Conservation (phyloP, 2,888 invertebrate species). For the Aricia artaxerxes region DNA sequence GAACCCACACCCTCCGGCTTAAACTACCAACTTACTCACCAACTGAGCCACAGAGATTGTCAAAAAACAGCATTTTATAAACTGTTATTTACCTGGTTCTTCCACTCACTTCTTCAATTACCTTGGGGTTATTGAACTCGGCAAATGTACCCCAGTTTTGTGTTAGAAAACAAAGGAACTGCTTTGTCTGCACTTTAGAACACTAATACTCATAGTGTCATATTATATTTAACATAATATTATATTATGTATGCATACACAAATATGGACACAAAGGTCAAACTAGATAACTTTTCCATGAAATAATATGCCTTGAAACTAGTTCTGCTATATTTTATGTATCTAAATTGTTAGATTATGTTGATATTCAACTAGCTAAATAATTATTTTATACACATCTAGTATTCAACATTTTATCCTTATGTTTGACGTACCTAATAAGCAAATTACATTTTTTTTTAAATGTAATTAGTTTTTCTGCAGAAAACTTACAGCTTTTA, state of each 20-base stretch:
- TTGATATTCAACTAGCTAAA: background rate
- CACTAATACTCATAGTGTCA: background rate
- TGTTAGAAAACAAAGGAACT: slow-evolving; percentile 5
- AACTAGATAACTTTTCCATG: background rate
- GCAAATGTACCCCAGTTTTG: background rate
- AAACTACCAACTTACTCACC: too few relatives aligned
- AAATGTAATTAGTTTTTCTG: too few relatives aligned
- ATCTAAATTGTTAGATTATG: background rate
- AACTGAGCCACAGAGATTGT: too few relatives aligned
- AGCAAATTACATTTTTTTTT: too few relatives aligned
- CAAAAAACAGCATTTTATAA: too few relatives aligned
- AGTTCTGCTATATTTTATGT: background rate
- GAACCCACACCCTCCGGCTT: too few relatives aligned
- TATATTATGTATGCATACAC: too few relatives aligned
- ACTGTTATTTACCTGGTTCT: too few relatives aligned
- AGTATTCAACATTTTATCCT: background rate
- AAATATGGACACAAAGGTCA: background rate
- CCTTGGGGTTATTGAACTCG: background rate
- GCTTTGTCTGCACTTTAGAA: background rate
- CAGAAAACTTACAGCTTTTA: too few relatives aligned
- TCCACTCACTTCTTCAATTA: background rate
- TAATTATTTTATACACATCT: background rate
- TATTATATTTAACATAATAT: background rate
- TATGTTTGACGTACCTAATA: too few relatives aligned
- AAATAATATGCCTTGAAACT: background rate